Evolutionary conservation across 2,888 invertebrate species (phyloP).

Genomic region (Trilocha varians): DNA sequence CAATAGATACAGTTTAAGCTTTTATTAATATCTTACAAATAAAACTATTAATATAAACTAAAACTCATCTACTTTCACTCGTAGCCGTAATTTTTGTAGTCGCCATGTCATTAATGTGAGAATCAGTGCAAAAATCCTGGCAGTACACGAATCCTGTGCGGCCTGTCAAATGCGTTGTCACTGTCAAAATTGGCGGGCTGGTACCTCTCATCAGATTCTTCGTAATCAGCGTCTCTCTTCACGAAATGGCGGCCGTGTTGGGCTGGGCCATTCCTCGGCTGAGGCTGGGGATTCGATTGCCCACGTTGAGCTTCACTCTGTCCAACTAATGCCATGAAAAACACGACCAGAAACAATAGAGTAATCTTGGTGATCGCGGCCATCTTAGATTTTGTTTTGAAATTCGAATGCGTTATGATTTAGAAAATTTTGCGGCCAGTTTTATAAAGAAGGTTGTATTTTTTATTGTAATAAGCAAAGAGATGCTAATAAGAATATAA

Average conservation of each 20-base stretch:
- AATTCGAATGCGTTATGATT: constrained; percentile 1
- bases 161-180: constrained; percentile 34
- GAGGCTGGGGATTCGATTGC: not conserved
- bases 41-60: too few relatives aligned
- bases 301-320: constrained; percentile 15
- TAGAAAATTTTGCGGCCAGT: constrained; percentile 2
- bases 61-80: too few relatives aligned
- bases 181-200: constrained; percentile 20
- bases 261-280: constrained; percentile 1
- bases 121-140: constrained; percentile 45
- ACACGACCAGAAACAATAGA: constrained; percentile 27
- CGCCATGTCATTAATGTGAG: too few relatives aligned
- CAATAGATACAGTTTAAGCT: constrained; percentile 19
- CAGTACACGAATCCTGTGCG: constrained; percentile 44
- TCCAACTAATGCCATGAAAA: constrained; percentile 21
- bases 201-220: constrained; percentile 22
- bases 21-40: constrained; percentile 15
- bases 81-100: too few relatives aligned
- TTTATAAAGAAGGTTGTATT: constrained; percentile 18
- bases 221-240: constrained; percentile 39
- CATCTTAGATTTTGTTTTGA: constrained; percentile 25
- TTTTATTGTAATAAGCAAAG: constrained; percentile 18
- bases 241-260: constrained; percentile 27
- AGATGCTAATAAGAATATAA: constrained; percentile 9
- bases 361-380: constrained; percentile 28